Evolutionary conservation across 2,888 invertebrate species (phyloP), one percentile per base, ranked within the genome.

Genomic region (Thereva nobilitata): DNA sequence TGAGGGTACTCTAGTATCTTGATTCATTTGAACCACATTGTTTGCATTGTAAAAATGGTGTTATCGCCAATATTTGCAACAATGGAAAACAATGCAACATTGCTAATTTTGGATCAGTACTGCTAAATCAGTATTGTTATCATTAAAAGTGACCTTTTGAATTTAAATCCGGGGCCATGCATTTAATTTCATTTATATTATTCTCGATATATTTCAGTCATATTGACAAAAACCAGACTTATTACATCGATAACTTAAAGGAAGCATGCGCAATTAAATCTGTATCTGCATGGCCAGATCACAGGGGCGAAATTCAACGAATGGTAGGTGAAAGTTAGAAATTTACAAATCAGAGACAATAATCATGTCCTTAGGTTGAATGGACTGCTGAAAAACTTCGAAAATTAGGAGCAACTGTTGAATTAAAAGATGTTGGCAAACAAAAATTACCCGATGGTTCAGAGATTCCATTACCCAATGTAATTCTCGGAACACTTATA

Each of bases 261-360:
- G 92, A 94, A 76, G 93, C 91, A 1, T 96, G 98, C 37, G 93
- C 91, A 3, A 97, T 98, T 75, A 90, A 91, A 73, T 96, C 96
- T 4, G 95, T 98, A n/a, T 97, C 97, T 35, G 90, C 93, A 76
- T 94, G 92, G 88, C 87, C 91, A 4, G 89, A 93, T 68, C 86
- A 87, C 71, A 86, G 97, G 53, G 81, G 82, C 10, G 95, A 97
- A 71, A 89, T 95, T 71, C 82, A 88, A 10, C 87, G 86, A 72
- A 96, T 97, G 96, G 77, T 67, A 67, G 23, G 23, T 23, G 23
- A 23, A 23, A 23, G 23, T 23, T 1, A 23, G 1, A 2, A 23
- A 23, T 23, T 23, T 2, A 44, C n/a, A n/a, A n/a, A 9, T 44
- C n/a, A 44, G 9, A 44, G 9, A 4, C 34, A 38, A 37, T 38